These are phyloP conservation scores for Rhopalosiphum maidis DNA, from an alignment of 1,140 invertebrate species.

Conservation along the genomic window DNA sequence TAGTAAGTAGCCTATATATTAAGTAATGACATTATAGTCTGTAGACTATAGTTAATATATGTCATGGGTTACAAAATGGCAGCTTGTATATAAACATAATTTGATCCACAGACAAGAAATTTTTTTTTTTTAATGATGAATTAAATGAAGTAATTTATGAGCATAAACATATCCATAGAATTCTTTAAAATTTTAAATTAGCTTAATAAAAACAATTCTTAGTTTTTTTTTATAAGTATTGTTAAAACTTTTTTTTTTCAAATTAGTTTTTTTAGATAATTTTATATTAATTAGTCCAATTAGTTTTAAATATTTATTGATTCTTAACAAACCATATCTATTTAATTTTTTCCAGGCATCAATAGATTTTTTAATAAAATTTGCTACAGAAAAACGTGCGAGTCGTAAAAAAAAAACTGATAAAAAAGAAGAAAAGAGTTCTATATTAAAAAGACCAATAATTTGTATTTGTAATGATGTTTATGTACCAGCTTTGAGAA, in stretches of 20 bases:
- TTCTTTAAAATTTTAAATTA: neutral
- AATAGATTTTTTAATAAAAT: slow-evolving; percentile 85
- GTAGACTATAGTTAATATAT: neutral
- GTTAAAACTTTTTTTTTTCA: neutral
- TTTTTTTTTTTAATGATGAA: neutral
- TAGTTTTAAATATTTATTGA: neutral
- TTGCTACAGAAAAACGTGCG: slow-evolving; percentile 71
- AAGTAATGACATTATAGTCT: neutral
- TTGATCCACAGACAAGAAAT: neutral
- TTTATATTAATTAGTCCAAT: neutral
- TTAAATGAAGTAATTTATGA: neutral
- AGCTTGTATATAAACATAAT: too few species aligned
- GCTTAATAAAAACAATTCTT: neutral
- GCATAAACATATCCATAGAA: neutral
- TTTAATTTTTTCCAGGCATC: slow-evolving; percentile 69
- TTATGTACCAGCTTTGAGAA: slow-evolving; percentile 84
- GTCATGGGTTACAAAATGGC: neutral
- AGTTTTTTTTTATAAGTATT: neutral
- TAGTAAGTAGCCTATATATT: slow-evolving; percentile 61
- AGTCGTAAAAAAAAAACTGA: slow-evolving; percentile 67
- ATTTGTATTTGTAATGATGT: slow-evolving; percentile 97
- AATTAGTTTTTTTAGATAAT: too few species aligned
- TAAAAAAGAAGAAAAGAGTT: slow-evolving; percentile 65
- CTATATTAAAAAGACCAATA: slow-evolving; percentile 79
- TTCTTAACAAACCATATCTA: neutral